Evolutionary conservation across 2,888 invertebrate species (phyloP), one percentile per base, ranked within the genome.

Genomic region (Furcula furcula): DNA sequence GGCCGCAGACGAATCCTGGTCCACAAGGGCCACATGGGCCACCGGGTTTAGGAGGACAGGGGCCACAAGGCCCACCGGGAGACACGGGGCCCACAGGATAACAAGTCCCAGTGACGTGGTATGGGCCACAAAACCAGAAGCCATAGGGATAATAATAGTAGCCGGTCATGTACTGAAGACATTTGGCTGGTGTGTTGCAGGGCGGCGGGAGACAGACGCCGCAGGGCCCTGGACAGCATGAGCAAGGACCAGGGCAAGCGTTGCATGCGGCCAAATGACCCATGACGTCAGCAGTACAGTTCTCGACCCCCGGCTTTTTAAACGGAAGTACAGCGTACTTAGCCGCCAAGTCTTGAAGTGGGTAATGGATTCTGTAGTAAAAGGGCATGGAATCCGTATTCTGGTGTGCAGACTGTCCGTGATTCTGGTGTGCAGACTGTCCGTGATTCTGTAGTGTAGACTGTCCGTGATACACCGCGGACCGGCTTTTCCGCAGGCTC

Each of bases 121-220:
- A 68, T 0, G 68, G 67, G 3, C 68, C 67, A 30, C 67, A 67
- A 44, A 66, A 68, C 66, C 67, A 68, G 10, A 52, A 55, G 1
- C 68, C 67, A 15, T 68, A 68, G 0, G 66, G 67, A 25, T 65
- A 65, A 34, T 65, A 61, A 29, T 65, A 63, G 18, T 65, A 65
- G 6, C 65, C 65, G 1, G 54, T 59, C 55, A 65, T 64, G 29
- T 55, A 57, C 19, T 65, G 64, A 9, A 65, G 28, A 34, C 64
- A 65, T 11, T 35, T 42, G 1, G 63, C 38, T 0, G 61, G 55
- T 2, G 52, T 50, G 22, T 59, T 60, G 31, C 63, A 60, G 1
- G 61, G 59, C 0, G 39, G 46, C 1, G 56, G 55, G 4, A 56
- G 45, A 7, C 43, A 26, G 23, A 10, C n/a, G 1, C 28, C 33